Evolutionary conservation across 1,140 invertebrate species (phyloP), one percentile per base, ranked within the genome.

Genomic region (Doryteuthis pealeii): DNA sequence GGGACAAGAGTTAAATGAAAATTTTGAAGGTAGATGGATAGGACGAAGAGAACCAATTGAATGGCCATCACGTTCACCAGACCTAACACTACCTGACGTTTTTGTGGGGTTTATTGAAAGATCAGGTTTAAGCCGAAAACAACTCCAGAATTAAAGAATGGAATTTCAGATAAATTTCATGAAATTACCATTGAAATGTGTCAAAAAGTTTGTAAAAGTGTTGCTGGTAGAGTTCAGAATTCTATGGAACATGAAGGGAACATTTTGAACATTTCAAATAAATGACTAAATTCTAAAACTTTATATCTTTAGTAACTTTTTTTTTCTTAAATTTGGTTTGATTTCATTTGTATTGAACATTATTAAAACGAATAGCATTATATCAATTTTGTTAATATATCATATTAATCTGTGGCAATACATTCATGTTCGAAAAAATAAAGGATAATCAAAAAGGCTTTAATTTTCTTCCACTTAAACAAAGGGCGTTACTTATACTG

Each of bases 151-250:
- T 62, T 62, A 62, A 62, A 62, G 15, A 4, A 4, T 26, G 28
- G 4, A 62, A 62, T 62, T 62, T 62, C 58, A 26, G 15, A 62
- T 62, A 62, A 62, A 5, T 62, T 62, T 62, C 28, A n/a, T 62
- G 15, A n/a, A 15, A 4, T 15, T 62, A 62, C 22, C 28, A 30
- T 62, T 15, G 66, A 68, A 30, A 30, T 68, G 28, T 68, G 66
- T 68, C 66, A 68, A 68, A 68, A 18, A 30, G 66, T 68, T 68
- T 68, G 66, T 68, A 68, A 33, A 68, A 68, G 28, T 68, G 66
- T 31, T 68, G 66, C 66, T 31, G 66, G 66, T 10, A 68, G 66
- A 18, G 66, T 68, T 30, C 66, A 68, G 28, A 18, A 33, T 68
- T 68, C 5, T 68, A 68, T 31, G 15, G 3, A 68, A 68, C n/a